Evolutionary conservation across 2,797 vertebrate species (phyloP).

Genomic region (Crocidura indochinensis): DNA sequence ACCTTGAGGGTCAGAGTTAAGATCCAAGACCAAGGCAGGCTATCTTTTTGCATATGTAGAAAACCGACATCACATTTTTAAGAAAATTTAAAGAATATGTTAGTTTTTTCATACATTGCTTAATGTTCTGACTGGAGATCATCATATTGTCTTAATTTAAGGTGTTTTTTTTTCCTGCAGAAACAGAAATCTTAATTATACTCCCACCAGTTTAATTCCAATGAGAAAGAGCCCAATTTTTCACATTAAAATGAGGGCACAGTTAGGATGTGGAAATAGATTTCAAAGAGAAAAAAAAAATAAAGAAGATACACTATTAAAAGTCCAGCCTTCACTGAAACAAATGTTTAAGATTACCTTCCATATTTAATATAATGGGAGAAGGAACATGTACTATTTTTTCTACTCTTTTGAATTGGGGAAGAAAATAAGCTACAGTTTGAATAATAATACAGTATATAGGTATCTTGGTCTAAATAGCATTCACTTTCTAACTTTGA

Average conservation of each 20-base stretch:
- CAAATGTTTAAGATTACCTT: neutral
- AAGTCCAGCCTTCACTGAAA: slow-evolving; percentile 6
- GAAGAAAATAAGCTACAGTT: slow-evolving; percentile 21
- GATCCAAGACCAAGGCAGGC: neutral
- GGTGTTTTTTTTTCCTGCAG: neutral
- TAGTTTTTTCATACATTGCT: neutral
- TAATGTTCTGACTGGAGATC: neutral
- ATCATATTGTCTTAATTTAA: neutral
- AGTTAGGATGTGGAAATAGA: neutral
- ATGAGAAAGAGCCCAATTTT: slow-evolving; percentile 44
- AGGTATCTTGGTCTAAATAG: neutral
- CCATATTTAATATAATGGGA: neutral
- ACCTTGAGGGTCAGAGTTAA: neutral
- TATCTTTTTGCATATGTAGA: neutral
- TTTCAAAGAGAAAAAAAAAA: neutral
- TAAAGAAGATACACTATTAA: neutral
- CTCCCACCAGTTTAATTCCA: neutral
- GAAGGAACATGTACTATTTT: slow-evolving; percentile 15
- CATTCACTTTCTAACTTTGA: slow-evolving; percentile 26
- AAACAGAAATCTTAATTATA: slow-evolving; percentile 16
- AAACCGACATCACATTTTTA: neutral
- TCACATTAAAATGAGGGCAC: slow-evolving; percentile 11
- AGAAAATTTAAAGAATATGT: neutral
- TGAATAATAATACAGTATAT: neutral
- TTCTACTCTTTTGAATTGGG: neutral